These are phyloP conservation scores for Cheilosia scutellata DNA, from an alignment of 2,888 invertebrate genomes.

Conservation along the genomic window DNA sequence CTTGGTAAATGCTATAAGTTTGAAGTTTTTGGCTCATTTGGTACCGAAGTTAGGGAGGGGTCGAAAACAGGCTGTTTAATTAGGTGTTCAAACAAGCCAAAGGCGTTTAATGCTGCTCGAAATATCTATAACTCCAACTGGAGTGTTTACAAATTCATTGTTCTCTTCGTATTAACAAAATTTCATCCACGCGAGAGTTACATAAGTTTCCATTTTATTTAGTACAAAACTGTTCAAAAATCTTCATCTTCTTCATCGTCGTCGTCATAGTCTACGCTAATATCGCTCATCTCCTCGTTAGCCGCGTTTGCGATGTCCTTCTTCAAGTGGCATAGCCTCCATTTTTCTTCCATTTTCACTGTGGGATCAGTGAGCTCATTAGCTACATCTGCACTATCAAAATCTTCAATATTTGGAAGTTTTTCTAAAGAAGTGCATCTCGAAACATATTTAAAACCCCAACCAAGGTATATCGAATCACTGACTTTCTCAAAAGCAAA, in stretches of 20 bases:
- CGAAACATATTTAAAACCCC: constrained; percentile 89
- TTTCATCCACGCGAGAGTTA: neutral
- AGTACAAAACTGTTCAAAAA: neutral
- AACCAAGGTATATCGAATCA: constrained; percentile 92
- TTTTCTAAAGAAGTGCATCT: constrained; percentile 90
- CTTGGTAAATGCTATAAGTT: too few species aligned
- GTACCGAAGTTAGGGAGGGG: too few species aligned
- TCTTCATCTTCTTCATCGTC: constrained; percentile 30
- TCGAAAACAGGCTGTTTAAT: too few species aligned
- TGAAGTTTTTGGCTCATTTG: too few species aligned
- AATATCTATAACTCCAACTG: too few species aligned
- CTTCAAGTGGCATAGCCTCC: constrained; percentile 85
- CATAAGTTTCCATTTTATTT: too few species aligned
- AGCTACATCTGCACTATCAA: constrained; percentile 90
- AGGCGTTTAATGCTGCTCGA: too few species aligned
- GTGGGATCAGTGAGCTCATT: constrained; percentile 93
- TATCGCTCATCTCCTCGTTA: constrained; percentile 84
- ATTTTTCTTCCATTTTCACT: constrained; percentile 91
- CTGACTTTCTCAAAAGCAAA: constrained; percentile 87
- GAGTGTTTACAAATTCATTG: too few species aligned
- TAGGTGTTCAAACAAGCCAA: too few species aligned
- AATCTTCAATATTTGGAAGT: constrained; percentile 87
- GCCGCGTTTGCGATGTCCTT: constrained; percentile 74
- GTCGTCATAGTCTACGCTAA: constrained; percentile 76
- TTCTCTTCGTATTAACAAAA: too few species aligned